Evolutionary conservation across 2,797 vertebrate genomes (phyloP), one percentile per base, ranked within the genome.

Genomic region (Ispidina picta): DNA sequence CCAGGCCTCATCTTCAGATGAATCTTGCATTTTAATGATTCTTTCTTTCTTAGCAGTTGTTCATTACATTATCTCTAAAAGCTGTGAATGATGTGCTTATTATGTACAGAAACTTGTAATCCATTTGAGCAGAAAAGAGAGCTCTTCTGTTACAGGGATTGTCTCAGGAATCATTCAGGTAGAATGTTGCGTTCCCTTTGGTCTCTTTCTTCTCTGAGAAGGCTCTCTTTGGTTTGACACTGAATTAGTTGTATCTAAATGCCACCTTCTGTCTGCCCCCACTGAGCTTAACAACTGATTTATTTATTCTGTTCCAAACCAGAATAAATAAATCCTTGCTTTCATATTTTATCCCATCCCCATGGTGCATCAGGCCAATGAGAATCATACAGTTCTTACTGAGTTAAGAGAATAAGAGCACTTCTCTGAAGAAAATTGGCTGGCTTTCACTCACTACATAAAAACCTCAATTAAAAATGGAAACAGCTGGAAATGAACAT

Each of bases 381-480:
- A 94, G 81, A 90, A 90, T 33, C 26, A 73, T 88, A 44, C 83
- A 91, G 58, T 76, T 93, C 69, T 89, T 87, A 95, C 69, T 0
- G 18, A 94, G 69, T 94, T 93, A 95, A 92, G 72, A 65, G 66
- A 96, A 92, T 78, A 88, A 58, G 87, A 86, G 13, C 68, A 76
- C 44, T 92, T 86, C 49, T 88, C 83, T 92, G 69, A 94, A 93
- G 91, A 94, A 95, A 96, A 95, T 81, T 91, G 71, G 21, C 87
- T 84, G 68, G 19, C 82, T 94, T 96, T 90, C 63, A 86, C 44
- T 89, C 12, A 46, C 35, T 69, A 13, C 15, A 55, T 86, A 72
- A 94, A 95, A 91, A 92, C 80, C 72, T 89, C 72, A 96, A 95
- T 92, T 96, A 94, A 94, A 96, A 89, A 90, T 85, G 64, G 75